Base-by-base conservation (phyloP, 2,888 invertebrate genomes). In the Linnaemya vulpina region DNA sequence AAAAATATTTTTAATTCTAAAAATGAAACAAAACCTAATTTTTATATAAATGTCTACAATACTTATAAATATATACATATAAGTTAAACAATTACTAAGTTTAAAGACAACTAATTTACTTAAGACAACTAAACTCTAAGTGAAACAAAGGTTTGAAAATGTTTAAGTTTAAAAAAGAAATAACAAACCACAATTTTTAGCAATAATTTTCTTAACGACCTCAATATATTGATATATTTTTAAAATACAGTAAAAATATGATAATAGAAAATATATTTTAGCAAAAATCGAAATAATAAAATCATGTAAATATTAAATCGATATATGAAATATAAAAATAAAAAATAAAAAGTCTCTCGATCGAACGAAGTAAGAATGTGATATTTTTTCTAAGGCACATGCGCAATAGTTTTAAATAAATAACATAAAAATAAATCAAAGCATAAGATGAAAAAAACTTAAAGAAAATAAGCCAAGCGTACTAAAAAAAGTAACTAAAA, bases 321-420 rank as follows among this genome's bases (percentile, higher is more conserved):
- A 88, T 87, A 83, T 87, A 89, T 30, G 86, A 85, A 81, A 75
- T 80, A 84, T 17, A 75, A 80, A 82, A 87, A 74, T 70, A 49
- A 67, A 80, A 87, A 87, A 84, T 85, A 84, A 87, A 71, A 73
- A 87, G 89, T 92, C 92, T 92, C 91, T 91, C 90, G 92, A 92
- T 91, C 91, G 91, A 92, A 92, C 92, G 92, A 92, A 92, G 91
- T 91, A 91, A 92, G 92, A 91, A 92, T 92, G 92, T 92, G 92
- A 92, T 92, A 92, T 92, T 92, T 92, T 85, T 92, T 92, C 91
- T 92, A 92, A 86, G 85, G 84, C 88, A 89, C 87, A 87, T 84
- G 88, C 73, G 74, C 87, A 88, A 87, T 83, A 87, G 87, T 85
- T 87, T 87, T 86, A 68, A 87, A 80, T 82, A 83, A 83, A 84